Evolutionary conservation across 1,140 invertebrate species (phyloP).

Genomic region (Coelopa frigida): DNA sequence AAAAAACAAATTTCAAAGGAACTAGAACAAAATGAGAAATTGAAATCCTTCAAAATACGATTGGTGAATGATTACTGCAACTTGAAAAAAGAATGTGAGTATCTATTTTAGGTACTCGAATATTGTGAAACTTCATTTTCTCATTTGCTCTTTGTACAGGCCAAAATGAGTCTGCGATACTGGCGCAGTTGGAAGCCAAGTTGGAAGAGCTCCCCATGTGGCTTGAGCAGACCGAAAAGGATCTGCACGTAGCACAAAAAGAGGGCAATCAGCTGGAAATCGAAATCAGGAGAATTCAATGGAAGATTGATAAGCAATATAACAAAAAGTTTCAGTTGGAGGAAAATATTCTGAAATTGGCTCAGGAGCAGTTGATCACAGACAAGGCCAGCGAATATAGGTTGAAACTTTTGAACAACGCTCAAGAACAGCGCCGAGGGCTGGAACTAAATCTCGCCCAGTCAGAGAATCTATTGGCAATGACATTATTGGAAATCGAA

Average conservation of each 20-base stretch:
- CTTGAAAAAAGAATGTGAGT: conserved; percentile 42
- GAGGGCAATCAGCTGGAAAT: conserved; percentile 27
- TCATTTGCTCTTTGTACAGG: conserved; percentile 19
- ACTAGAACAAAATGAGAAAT: conserved; percentile 57
- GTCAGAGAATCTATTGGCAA: conserved; percentile 57
- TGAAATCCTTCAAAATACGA: conserved; percentile 54
- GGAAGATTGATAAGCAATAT: conserved; percentile 48
- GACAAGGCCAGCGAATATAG: conserved; percentile 55
- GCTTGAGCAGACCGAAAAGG: conserved; percentile 53
- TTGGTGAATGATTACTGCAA: conserved; percentile 50
- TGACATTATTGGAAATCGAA: conserved; percentile 55
- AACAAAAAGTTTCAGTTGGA: conserved; percentile 53
- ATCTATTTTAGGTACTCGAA: background rate
- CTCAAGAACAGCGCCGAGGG: conserved; percentile 43
- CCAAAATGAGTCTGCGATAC: conserved; percentile 32
- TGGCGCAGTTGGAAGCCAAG: conserved; percentile 46
- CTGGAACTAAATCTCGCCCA: conserved; percentile 54
- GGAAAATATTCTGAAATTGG: conserved; percentile 53
- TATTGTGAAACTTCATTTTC: background rate
- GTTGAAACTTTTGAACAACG: conserved; percentile 47
- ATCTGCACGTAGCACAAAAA: conserved; percentile 48
- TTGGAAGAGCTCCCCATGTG: conserved; percentile 50
- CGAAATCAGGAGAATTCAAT: conserved; percentile 24
- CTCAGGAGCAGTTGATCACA: conserved; percentile 61
- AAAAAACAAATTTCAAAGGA: conserved; percentile 58